Percentiles rank a stretch among this genome's conserved stretches.
phyloP scores from a whole-genome alignment of 2,113 vertebrate genomes.

The Sinocyclocheilus grahami region DNA sequence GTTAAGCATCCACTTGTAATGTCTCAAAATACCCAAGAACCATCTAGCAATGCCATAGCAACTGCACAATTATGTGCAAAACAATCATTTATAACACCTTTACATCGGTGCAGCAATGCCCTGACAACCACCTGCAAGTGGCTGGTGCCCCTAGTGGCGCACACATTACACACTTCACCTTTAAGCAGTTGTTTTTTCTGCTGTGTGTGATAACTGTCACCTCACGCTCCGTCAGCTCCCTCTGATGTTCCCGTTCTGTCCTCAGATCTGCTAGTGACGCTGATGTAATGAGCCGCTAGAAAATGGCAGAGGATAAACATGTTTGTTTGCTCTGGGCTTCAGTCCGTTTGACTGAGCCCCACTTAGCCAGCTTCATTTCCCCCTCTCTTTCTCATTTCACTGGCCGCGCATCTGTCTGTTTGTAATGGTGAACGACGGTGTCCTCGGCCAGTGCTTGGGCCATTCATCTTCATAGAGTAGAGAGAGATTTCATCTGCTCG shows the following conservation, averaged over 20 bases:
- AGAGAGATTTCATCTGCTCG: constrained; percentile 40
- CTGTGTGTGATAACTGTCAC: constrained; percentile 48
- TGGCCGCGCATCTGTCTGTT: constrained; percentile 15
- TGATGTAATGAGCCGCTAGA: constrained; percentile 64
- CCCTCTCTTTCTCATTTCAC: not conserved
- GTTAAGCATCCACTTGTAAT: not conserved
- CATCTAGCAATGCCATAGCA: not conserved
- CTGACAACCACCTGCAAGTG: not conserved
- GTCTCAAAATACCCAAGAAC: too few relatives aligned
- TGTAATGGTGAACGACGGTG: constrained; percentile 28
- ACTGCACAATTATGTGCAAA: not conserved
- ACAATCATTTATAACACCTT: not conserved
- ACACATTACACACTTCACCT: not conserved
- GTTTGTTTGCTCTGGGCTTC: constrained; percentile 46
- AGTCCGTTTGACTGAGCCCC: constrained; percentile 24
- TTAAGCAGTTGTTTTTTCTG: not conserved
- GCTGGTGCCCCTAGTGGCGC: not conserved
- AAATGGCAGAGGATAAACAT: constrained; percentile 59
- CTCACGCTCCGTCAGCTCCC: constrained; percentile 52
- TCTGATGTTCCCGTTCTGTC: constrained; percentile 54
- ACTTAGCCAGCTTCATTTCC: constrained; percentile 31
- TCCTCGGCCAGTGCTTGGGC: constrained; percentile 5
- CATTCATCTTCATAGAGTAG: constrained; percentile 46
- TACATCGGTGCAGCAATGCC: not conserved
- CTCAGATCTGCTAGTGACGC: constrained; percentile 29